Evolutionary conservation across 2,888 invertebrate species (phyloP), one percentile per base, ranked within the genome.

Genomic region (Aspidiotus destructor): DNA sequence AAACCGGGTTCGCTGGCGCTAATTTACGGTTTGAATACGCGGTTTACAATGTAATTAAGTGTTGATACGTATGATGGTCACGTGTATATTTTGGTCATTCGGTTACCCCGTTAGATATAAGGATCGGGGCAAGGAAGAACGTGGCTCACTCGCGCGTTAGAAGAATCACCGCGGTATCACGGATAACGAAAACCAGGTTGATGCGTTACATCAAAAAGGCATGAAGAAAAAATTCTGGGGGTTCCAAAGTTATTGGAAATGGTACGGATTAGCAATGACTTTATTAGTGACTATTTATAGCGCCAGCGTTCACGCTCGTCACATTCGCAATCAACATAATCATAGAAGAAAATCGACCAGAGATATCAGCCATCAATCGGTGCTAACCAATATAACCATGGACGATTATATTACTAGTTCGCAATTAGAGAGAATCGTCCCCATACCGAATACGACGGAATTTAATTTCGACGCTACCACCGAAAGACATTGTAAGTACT

Each of bases 181-280:
- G 48, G 44, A 28, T n/a, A 57, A 67, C 58, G 40, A 67, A 67
- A 67, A 67, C 60, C 67, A 16, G 58, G 67, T 67, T 67, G 67
- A 67, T 67, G 67, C 40, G 15, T 67, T 67, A 67, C 28, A 28
- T 60, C 60, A 40, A 67, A 67, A 67, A 67, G 67, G 67, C 67
- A 67, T 67, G 67, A 67, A 67, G 67, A 67, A 67, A 67, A 67
- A 67, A 67, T 67, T 67, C 67, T 67, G 67, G 67, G 67, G 67
- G 67, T 60, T 67, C 67, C 67, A 67, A 67, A 67, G 69, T 57
- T 69, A 69, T 69, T 69, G 69, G 69, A 69, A 69, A 69, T 69
- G 69, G 69, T 69, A 69, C 69, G 69, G 69, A 62, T 69, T 69
- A 69, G 69, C 62, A 62, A 69, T 69, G 57, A 69, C 69, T 55